phyloP scores from a whole-genome alignment of 1,140 invertebrate genomes.

The Zaprionus camerounensis region DNA sequence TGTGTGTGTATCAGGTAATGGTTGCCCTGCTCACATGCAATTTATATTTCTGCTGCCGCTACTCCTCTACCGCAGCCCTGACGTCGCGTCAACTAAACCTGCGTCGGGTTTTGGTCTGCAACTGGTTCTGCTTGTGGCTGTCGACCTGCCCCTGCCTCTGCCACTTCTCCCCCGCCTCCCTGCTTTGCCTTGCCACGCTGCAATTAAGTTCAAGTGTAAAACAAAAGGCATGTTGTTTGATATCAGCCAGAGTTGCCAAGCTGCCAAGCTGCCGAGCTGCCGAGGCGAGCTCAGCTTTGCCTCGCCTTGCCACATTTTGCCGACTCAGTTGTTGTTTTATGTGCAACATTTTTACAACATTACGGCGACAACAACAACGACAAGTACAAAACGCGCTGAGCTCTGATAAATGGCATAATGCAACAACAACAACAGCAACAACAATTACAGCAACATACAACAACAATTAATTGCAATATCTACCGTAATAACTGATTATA shows the following conservation, averaged over 20 bases:
- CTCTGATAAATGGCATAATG: slow-evolving; percentile 36
- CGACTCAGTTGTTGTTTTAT: slow-evolving; percentile 69
- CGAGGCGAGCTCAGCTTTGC: slow-evolving; percentile 3
- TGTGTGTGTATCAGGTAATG: slow-evolving; percentile 72
- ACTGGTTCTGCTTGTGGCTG: slow-evolving; percentile 33
- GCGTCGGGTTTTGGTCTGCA: slow-evolving; percentile 20
- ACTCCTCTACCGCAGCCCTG: slow-evolving; percentile 19
- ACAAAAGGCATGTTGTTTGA: slow-evolving; percentile 81
- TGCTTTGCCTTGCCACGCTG: slow-evolving; percentile 35
- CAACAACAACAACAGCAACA: slow-evolving; percentile 22
- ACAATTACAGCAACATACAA: slow-evolving; percentile 23
- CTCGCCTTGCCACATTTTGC: slow-evolving; percentile 27
- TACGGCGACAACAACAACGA: slow-evolving; percentile 48
- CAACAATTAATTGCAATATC: slow-evolving; percentile 54
- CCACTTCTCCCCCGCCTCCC: no score
- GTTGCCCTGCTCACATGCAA: slow-evolving; percentile 77
- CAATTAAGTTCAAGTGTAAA: slow-evolving; percentile 80
- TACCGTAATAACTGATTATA: slow-evolving; percentile 74
- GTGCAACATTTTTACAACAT: slow-evolving; percentile 69
- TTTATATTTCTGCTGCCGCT: slow-evolving; percentile 65
- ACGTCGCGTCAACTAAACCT: slow-evolving; percentile 56
- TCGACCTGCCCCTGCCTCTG: neutral
- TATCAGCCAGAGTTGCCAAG: slow-evolving; percentile 48
- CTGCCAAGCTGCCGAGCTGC: slow-evolving; percentile 4
- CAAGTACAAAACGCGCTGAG: slow-evolving; percentile 11